phyloP scores from a whole-genome alignment of 2,797 vertebrate species.

The Mormyrus proboscirostris region DNA sequence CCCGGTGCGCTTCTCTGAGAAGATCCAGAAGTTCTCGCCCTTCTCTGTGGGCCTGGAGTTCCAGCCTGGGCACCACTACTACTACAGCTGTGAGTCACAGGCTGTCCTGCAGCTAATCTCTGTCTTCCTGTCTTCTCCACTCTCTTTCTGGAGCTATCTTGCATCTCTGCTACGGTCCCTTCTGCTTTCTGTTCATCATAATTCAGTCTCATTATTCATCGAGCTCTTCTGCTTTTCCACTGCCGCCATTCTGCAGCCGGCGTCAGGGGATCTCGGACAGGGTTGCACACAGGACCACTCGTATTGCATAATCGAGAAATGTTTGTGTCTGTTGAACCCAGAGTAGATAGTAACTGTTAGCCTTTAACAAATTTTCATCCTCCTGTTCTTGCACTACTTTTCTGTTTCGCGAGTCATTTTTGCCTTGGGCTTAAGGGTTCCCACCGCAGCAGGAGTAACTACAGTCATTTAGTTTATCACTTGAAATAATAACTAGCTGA shows the following conservation, averaged over 20 bases:
- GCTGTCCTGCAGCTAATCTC: background rate
- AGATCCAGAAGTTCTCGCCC: slow-evolving; percentile 88
- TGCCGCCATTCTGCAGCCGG: background rate
- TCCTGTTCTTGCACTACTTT: background rate
- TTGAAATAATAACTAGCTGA: background rate
- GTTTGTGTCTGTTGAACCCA: background rate
- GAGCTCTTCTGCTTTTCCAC: background rate
- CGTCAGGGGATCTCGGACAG: background rate
- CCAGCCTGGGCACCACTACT: slow-evolving; percentile 79
- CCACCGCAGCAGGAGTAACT: background rate
- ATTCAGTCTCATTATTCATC: background rate
- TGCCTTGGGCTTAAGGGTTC: background rate
- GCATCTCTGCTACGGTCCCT: background rate
- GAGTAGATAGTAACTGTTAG: background rate
- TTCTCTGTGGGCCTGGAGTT: slow-evolving; percentile 90
- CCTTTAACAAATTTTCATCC: background rate
- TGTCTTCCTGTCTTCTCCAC: background rate
- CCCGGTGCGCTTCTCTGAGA: slow-evolving; percentile 82
- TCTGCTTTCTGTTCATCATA: background rate
- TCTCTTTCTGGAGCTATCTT: background rate
- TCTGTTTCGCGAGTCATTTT: background rate
- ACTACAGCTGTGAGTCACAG: slow-evolving; percentile 63
- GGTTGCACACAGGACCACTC: background rate
- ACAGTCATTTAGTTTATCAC: background rate
- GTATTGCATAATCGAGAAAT: background rate